Evolutionary conservation across 2,888 invertebrate genomes (phyloP).

Genomic region (Folsomia candida): DNA sequence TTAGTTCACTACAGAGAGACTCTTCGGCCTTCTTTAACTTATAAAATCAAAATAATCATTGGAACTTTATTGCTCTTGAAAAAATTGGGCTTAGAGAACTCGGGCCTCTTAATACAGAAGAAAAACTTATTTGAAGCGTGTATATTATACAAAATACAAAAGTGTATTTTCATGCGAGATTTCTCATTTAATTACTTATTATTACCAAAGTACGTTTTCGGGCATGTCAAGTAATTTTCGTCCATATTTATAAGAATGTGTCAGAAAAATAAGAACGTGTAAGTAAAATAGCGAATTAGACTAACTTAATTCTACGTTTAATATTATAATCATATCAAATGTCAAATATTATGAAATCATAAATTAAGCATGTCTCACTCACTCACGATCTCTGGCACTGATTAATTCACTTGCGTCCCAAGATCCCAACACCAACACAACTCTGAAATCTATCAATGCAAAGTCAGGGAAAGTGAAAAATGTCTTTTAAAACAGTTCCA

Average conservation of each 20-base stretch:
- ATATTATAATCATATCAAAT: not conserved
- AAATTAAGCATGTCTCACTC: not conserved
- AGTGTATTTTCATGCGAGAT: too few relatives aligned
- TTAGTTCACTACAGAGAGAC: too few relatives aligned
- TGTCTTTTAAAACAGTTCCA: slow-evolving; percentile 8
- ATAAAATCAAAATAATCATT: too few relatives aligned
- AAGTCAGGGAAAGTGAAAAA: slow-evolving; percentile 4
- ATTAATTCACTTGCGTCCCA: not conserved
- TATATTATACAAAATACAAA: too few relatives aligned
- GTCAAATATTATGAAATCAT: not conserved
- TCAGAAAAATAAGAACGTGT: not conserved
- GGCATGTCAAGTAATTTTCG: too few relatives aligned
- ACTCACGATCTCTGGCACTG: not conserved
- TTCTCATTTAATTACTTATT: too few relatives aligned
- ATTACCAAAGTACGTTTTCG: too few relatives aligned
- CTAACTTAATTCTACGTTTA: not conserved
- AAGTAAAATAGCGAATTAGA: not conserved
- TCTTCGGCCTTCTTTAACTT: too few relatives aligned
- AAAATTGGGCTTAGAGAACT: too few relatives aligned
- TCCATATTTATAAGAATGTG: not conserved
- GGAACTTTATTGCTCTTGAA: too few relatives aligned
- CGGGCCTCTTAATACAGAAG: too few relatives aligned
- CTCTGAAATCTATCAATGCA: slow-evolving; percentile 3
- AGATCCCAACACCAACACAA: not conserved
- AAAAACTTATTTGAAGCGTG: too few relatives aligned